Percentiles rank a stretch among this genome's conserved stretches.
phyloP scores from a whole-genome alignment of 2,888 invertebrate genomes.

The Agrochola litura region DNA sequence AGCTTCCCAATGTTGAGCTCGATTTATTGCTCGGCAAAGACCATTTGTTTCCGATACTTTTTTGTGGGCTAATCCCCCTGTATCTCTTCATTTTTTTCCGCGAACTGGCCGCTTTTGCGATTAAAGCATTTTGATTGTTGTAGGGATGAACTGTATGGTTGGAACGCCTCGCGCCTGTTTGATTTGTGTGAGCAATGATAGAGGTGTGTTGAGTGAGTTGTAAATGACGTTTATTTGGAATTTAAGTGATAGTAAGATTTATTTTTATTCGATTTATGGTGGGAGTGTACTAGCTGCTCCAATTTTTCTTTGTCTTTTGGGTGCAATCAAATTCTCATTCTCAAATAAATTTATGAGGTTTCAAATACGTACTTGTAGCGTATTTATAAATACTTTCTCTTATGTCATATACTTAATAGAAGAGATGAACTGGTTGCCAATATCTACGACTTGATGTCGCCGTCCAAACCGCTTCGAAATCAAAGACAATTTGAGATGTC shows the following conservation, averaged over 20 bases:
- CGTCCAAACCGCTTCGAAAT: background rate
- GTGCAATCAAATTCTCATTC: background rate
- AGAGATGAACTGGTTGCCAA: background rate
- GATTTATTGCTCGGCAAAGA: constrained; percentile 84
- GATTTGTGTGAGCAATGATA: constrained; percentile 53
- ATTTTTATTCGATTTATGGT: background rate
- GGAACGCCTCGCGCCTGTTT: constrained; percentile 46
- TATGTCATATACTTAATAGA: no score
- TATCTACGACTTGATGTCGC: background rate
- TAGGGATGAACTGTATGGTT: constrained; percentile 33
- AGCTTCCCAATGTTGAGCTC: constrained; percentile 84
- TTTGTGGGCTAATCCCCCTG: constrained; percentile 77
- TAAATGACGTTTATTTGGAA: background rate
- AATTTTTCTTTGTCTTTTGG: background rate
- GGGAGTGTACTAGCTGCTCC: background rate
- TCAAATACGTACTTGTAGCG: background rate
- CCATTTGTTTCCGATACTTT: constrained; percentile 83
- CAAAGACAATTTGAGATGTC: background rate
- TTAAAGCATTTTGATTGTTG: constrained; percentile 55
- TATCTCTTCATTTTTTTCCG: constrained; percentile 68
- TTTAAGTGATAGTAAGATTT: background rate
- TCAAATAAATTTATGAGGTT: background rate
- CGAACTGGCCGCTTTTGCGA: constrained; percentile 52
- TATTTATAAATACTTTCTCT: background rate
- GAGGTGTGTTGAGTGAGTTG: background rate